phyloP scores from a whole-genome alignment of 2,888 invertebrate species.

The Plagodis pulveraria region DNA sequence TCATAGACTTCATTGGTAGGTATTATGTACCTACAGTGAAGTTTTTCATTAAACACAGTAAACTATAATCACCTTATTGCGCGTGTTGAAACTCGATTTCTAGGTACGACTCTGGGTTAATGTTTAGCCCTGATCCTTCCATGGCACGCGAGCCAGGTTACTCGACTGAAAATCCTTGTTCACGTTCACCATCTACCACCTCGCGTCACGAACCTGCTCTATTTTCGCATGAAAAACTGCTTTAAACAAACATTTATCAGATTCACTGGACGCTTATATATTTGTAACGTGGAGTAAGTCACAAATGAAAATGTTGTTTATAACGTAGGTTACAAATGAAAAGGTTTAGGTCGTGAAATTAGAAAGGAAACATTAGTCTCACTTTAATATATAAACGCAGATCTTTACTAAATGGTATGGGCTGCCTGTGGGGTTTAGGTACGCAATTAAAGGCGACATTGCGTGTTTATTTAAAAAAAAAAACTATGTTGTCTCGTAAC shows the following conservation, averaged over 20 bases:
- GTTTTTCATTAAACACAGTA: background rate
- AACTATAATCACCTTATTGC: slow-evolving; percentile 5
- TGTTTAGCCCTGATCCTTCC: slow-evolving; percentile 20
- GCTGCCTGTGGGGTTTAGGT: no score
- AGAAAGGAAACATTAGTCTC: no score
- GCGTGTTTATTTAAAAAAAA: no score
- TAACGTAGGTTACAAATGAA: no score
- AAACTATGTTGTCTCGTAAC: no score
- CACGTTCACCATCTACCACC: slow-evolving; percentile 9
- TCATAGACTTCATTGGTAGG: background rate
- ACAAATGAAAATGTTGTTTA: no score
- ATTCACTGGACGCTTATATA: slow-evolving; percentile 7
- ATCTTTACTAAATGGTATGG: no score
- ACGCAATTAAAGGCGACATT: no score
- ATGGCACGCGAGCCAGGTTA: slow-evolving; percentile 38
- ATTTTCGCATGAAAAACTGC: slow-evolving; percentile 44
- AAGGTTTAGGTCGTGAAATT: no score
- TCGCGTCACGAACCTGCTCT: slow-evolving; percentile 51
- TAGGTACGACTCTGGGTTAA: slow-evolving; percentile 20
- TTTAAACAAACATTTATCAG: slow-evolving; percentile 18
- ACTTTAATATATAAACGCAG: no score
- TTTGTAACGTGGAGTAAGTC: no score
- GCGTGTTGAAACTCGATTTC: slow-evolving; percentile 13
- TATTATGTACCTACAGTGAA: background rate
- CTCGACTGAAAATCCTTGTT: slow-evolving; percentile 32